Base-by-base conservation (phyloP, 2,797 vertebrate genomes). In the Schizothorax lantsangensis region DNA sequence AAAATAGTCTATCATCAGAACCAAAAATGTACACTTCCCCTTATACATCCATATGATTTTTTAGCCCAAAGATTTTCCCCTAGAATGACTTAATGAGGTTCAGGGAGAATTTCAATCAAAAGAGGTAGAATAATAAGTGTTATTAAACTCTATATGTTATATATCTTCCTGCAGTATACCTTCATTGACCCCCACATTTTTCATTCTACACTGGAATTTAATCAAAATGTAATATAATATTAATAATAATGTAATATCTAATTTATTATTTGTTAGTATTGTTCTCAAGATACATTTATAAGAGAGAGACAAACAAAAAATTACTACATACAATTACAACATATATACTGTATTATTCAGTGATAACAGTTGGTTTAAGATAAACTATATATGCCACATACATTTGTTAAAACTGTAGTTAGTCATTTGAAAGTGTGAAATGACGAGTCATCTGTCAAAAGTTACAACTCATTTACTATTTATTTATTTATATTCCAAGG, bases 191-290 rank as follows among this genome's bases (percentile, higher is more conserved):
- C 3, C n/a, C 3, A 30, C 21, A 19, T 15, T 15, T 79, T n/a
- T 72, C 23, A 73, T 52, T 59, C 36, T 49, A 54, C n/a, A 38
- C 2, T 40, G 15, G 9, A 66, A 45, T 19, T 26, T 69, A 68
- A 17, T 74, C 6, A 80, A 80, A 89, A 85, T 80, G 40, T 6
- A 78, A 87, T 74, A 69, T 49, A 15, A 62, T 62, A 5, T 15
- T 30, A 30, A 30, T 62, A 62, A 62, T 11, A 62, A 5, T 26
- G n/a, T 62, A 62, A 10, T 62, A 26, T 30, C 26, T 64, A 62
- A n/a, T 45, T 59, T 30, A 83, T 75, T 30, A 57, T 36, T 71
- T 69, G 57, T 75, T 74, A 74, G 54, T 68, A 79, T 68, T 64
- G 38, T 26, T 45, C 8, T 33, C 38, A 69, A 43, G n/a, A 74